Evolutionary conservation across 1,140 invertebrate genomes (phyloP), one percentile per base, ranked within the genome.

Genomic region (Lysiphlebus fabarum): DNA sequence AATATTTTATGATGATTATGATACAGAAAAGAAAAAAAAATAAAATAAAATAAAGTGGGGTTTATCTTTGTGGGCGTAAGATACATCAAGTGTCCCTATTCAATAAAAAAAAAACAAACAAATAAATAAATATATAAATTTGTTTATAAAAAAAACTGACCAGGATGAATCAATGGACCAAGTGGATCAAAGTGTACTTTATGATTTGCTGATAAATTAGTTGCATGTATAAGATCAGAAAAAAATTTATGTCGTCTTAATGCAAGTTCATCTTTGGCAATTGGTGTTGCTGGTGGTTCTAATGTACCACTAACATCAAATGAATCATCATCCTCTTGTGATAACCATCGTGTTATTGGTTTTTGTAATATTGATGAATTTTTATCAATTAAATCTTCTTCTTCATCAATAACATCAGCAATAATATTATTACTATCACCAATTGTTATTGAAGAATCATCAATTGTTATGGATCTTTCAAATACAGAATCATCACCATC

Each of bases 181-280:
- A 88, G 78, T 11, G 87, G 86, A 74, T 89, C 86, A 75, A 89
- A 90, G 57, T 85, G 82, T 62, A 89, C 88, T 68, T 84, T 84
- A 74, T 90, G 87, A 69, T 88, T 86, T n/a, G 84, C 82, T 43
- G 86, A 84, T 57, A 84, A 85, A 71, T 86, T 83, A 36, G 87
- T 84, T 61, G 87, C 87, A 61, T 83, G 83, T 48, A 90, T 81
- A 54, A 90, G 80, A 66, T 90, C 88, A 44, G 88, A 88, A 73
- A 90, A 90, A 72, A 90, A 87, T 64, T 88, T 80, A 72, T 90
- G 88, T 50, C 88, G 82, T 44, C 87, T 81, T 60, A 90, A 74
- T 58, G 88, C 88, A 62, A 90, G 74, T 71, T 90, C 88, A 72
- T 90, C 89, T 44, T 86, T 82, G 45, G 87, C 88, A 14, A 89